phyloP scores from a whole-genome alignment of 2,797 vertebrate species.

The Aselliscus stoliczkanus region DNA sequence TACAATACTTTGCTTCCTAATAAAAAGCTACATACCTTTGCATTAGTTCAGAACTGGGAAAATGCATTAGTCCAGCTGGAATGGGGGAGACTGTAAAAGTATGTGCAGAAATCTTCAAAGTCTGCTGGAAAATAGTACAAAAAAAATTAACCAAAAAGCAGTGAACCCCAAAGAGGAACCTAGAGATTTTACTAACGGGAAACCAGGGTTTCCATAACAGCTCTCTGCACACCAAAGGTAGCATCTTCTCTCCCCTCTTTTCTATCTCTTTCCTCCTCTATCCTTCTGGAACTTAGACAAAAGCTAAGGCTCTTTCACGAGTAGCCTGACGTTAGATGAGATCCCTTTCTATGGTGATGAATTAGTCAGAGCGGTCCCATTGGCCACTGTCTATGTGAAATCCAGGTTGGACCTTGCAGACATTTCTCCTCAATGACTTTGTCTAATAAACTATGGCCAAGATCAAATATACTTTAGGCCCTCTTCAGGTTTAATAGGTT shows the following conservation, averaged over 20 bases:
- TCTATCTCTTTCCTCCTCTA: rapidly evolving
- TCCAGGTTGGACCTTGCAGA: not conserved
- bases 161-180: not conserved
- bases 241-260: not conserved
- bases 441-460: not conserved
- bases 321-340: not conserved
- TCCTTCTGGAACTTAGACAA: not conserved
- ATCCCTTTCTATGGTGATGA: not conserved
- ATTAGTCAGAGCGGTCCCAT: not conserved
- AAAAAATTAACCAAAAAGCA: not conserved
- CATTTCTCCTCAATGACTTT: not conserved
- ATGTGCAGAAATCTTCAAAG: not conserved
- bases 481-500: not conserved
- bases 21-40: not conserved
- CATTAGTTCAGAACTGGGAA: not conserved
- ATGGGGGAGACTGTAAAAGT: not conserved
- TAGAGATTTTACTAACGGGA: not conserved
- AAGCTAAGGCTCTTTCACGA: not conserved
- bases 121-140: not conserved
- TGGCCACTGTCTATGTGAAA: not conserved
- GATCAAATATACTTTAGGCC: not conserved
- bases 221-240: not conserved
- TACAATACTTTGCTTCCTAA: not conserved
- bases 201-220: not conserved
- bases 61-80: not conserved